These are phyloP conservation scores for Campoplex capitator DNA, from an alignment of 2,888 invertebrate genomes.

Conservation along the genomic window DNA sequence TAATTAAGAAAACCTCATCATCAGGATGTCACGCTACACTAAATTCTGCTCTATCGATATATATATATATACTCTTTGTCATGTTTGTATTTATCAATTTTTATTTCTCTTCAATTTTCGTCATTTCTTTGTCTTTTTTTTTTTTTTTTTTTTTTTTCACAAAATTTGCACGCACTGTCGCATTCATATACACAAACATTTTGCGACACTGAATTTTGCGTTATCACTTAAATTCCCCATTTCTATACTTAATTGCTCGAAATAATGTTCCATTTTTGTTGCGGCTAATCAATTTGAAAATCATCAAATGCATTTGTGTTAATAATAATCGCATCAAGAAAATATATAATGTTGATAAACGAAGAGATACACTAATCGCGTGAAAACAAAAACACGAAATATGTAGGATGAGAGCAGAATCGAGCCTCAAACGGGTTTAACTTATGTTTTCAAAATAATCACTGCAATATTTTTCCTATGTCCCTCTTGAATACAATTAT, in stretches of 20 bases:
- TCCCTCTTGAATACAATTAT: background rate
- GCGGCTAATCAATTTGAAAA: background rate
- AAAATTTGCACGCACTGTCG: slow-evolving; percentile 18
- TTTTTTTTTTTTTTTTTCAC: slow-evolving; percentile 14
- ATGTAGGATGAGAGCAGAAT: background rate
- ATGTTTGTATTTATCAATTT: background rate
- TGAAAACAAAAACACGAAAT: slow-evolving; percentile 11
- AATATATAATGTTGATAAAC: background rate
- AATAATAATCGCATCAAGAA: background rate
- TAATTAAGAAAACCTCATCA: background rate
- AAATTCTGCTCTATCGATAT: background rate
- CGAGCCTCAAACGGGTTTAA: background rate
- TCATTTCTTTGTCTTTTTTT: background rate
- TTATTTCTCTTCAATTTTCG: slow-evolving; percentile 1
- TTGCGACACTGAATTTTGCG: slow-evolving; percentile 9
- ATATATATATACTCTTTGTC: background rate
- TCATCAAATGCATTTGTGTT: background rate
- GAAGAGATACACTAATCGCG: background rate
- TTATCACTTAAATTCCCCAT: background rate
- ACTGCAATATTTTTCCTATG: background rate
- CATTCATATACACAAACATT: slow-evolving; percentile 39
- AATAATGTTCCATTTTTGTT: background rate
- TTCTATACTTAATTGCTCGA: background rate
- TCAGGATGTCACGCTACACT: background rate
- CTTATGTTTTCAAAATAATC: background rate